Conservation (phyloP, 2,113 vertebrate genomes). For the Cervus canadensis region DNA sequence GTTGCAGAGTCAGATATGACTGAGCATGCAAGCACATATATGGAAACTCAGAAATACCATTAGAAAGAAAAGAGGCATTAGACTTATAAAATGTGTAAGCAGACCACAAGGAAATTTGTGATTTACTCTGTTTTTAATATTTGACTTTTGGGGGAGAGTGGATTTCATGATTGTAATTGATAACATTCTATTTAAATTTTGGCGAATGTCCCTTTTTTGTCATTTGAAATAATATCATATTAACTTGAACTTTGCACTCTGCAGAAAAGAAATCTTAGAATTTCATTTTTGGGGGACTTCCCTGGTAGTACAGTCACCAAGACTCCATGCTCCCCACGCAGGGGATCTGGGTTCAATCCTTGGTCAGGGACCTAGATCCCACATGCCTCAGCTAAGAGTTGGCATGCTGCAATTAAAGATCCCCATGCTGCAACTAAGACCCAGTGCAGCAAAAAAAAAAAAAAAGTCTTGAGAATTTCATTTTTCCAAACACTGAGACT, state of each 20-base stretch:
- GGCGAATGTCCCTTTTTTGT: background rate
- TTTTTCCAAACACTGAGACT: background rate
- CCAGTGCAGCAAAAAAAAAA: background rate
- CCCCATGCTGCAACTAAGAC: background rate
- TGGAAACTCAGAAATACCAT: background rate
- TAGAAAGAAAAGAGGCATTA: background rate
- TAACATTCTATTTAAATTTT: background rate
- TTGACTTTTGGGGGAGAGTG: background rate
- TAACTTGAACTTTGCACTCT: background rate
- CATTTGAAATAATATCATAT: slow-evolving; percentile 30
- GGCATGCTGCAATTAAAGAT: background rate
- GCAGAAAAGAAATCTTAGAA: background rate
- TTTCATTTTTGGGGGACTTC: background rate
- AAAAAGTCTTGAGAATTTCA: background rate
- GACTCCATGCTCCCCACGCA: background rate
- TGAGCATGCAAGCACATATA: background rate
- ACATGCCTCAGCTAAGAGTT: background rate
- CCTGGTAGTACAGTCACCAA: background rate
- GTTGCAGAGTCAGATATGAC: background rate
- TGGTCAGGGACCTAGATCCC: background rate
- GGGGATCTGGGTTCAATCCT: background rate
- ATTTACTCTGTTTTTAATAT: background rate
- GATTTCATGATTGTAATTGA: background rate
- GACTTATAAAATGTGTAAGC: background rate
- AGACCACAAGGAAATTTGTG: background rate